Percentiles rank a stretch among this genome's conserved stretches.
Evolutionary conservation across 2,888 invertebrate genomes (phyloP).

Genomic region (Bellardia bayeri): DNA sequence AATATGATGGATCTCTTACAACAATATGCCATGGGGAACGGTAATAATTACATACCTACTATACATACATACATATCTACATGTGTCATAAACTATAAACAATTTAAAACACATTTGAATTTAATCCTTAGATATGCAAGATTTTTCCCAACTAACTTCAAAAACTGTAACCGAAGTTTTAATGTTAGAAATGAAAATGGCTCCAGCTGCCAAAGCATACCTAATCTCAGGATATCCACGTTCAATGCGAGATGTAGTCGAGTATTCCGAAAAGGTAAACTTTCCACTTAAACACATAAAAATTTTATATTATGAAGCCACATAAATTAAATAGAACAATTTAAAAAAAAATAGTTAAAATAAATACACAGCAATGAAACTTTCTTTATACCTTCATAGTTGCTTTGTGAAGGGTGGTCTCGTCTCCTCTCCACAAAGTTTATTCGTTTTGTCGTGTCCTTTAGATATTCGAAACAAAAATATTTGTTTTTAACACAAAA

Average conservation of each 20-base stretch:
- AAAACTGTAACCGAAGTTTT: constrained; percentile 95
- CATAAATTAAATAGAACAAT: too few species aligned
- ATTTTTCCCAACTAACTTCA: constrained; percentile 93
- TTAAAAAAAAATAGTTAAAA: too few species aligned
- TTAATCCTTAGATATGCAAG: constrained; percentile 90
- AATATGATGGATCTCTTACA: constrained; percentile 96
- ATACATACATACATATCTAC: background rate
- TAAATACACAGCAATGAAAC: background rate
- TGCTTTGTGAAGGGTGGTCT: background rate
- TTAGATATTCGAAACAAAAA: constrained; percentile 25
- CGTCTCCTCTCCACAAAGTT: background rate
- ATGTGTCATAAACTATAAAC: background rate
- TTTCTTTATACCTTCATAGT: background rate
- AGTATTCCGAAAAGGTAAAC: constrained; percentile 94
- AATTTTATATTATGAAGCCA: background rate
- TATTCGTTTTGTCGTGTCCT: background rate
- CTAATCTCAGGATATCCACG: constrained; percentile 95
- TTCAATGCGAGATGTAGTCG: constrained; percentile 95
- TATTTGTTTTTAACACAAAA: constrained; percentile 20
- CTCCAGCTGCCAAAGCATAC: constrained; percentile 93
- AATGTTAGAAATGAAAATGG: constrained; percentile 97
- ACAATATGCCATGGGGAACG: constrained; percentile 95
- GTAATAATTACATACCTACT: constrained; percentile 84
- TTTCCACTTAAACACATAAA: background rate
- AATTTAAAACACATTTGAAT: background rate